Evolutionary conservation across 1,140 invertebrate genomes (phyloP).

Genomic region (Drosophila trapezifrons): DNA sequence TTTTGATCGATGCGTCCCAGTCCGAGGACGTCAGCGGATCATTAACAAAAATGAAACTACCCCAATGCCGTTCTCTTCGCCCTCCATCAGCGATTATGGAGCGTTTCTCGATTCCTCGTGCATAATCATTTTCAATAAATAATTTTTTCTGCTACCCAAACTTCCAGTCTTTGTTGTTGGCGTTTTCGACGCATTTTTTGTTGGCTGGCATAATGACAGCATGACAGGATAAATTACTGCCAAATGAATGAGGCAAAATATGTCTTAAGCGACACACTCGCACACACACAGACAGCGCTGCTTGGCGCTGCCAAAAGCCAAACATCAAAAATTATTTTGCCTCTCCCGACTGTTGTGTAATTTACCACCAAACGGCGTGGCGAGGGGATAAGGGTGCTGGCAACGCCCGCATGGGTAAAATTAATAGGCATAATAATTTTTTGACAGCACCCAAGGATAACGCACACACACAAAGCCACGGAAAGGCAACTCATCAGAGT

Average conservation of each 20-base stretch:
- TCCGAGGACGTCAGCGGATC: slow-evolving; percentile 72
- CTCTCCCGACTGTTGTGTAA: slow-evolving; percentile 68
- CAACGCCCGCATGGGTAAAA: slow-evolving; percentile 77
- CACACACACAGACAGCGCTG: slow-evolving; percentile 44
- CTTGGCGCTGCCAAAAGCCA: slow-evolving; percentile 77
- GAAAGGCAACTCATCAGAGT: slow-evolving; percentile 71
- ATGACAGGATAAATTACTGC: slow-evolving; percentile 84
- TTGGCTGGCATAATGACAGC: slow-evolving; percentile 82
- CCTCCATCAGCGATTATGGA: slow-evolving; percentile 11
- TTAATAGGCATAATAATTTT: slow-evolving; percentile 84
- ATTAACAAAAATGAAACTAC: slow-evolving; percentile 65
- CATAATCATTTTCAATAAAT: slow-evolving; percentile 82
- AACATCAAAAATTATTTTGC: slow-evolving; percentile 80
- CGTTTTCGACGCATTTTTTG: slow-evolving; percentile 47
- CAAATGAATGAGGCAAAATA: slow-evolving; percentile 82
- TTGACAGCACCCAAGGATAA: slow-evolving; percentile 84
- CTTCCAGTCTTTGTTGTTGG: slow-evolving; percentile 52
- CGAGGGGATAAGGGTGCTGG: slow-evolving; percentile 16
- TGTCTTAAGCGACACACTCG: slow-evolving; percentile 73
- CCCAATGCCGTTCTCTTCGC: slow-evolving; percentile 6
- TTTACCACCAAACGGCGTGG: slow-evolving; percentile 68
- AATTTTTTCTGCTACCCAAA: slow-evolving; percentile 60
- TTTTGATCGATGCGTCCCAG: slow-evolving; percentile 78
- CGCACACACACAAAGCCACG: slow-evolving; percentile 51
- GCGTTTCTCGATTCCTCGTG: slow-evolving; percentile 43